Percentiles rank a stretch among this genome's conserved stretches.
Evolutionary conservation across 2,888 invertebrate species (phyloP).

Genomic region (Coremacera marginata): DNA sequence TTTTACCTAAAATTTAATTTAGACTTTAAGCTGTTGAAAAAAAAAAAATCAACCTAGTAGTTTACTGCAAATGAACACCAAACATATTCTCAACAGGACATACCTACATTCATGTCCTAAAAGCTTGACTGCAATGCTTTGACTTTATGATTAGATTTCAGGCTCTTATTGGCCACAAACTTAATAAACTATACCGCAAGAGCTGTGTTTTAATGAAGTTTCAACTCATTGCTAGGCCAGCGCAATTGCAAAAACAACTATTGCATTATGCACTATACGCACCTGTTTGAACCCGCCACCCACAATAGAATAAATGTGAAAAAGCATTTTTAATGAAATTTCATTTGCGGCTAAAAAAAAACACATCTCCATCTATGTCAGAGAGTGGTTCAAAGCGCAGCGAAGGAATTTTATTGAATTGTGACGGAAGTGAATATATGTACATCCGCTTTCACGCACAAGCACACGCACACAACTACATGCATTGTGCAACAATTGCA

Average conservation of each 20-base stretch:
- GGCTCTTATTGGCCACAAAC: slow-evolving; percentile 3
- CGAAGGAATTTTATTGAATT: background rate
- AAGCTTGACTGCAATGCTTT: background rate
- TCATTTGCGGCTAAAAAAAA: slow-evolving; percentile 7
- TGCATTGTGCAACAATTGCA: background rate
- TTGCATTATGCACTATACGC: background rate
- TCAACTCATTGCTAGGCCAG: background rate
- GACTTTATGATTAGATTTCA: slow-evolving; percentile 1
- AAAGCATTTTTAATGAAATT: slow-evolving; percentile 28
- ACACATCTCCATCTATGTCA: background rate
- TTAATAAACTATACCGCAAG: slow-evolving; percentile 1
- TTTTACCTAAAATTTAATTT: no score
- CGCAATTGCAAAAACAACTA: no score
- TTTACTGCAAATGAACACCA: no score
- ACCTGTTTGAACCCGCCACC: background rate
- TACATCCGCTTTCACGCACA: slow-evolving; percentile 25
- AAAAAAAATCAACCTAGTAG: no score
- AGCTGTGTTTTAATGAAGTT: slow-evolving; percentile 7
- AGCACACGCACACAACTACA: slow-evolving; percentile 9
- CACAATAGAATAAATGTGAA: background rate
- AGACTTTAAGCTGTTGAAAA: no score
- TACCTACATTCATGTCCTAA: background rate
- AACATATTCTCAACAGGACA: no score
- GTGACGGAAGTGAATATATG: slow-evolving; percentile 52
- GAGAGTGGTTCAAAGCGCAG: slow-evolving; percentile 14